Evolutionary conservation across 2,113 vertebrate species (phyloP).

Genomic region (Pogonocichla stellata): DNA sequence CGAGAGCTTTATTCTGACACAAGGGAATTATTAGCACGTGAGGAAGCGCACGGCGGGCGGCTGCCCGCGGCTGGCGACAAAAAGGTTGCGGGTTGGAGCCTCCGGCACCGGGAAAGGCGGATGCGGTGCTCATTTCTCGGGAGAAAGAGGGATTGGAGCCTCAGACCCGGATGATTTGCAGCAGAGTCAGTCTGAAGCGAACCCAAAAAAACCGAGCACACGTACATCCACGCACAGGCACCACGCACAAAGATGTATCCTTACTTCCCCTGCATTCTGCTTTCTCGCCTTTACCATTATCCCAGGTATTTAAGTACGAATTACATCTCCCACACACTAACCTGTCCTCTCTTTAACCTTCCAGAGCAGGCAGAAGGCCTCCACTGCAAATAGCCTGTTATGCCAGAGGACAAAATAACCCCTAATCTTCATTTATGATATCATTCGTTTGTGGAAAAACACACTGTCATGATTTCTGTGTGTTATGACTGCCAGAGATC

Average conservation of each 20-base stretch:
- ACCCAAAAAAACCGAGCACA: neutral
- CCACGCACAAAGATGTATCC: neutral
- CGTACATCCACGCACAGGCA: neutral
- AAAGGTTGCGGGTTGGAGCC: neutral
- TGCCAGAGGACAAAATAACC: neutral
- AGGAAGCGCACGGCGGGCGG: neutral
- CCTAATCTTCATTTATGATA: conserved; percentile 21
- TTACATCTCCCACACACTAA: conserved; percentile 43
- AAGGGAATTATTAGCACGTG: neutral
- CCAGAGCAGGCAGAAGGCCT: neutral
- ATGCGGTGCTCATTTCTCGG: neutral
- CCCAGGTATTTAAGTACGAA: neutral
- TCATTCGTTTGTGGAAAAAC: conserved; percentile 5
- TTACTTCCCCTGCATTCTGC: neutral
- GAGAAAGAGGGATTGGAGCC: neutral
- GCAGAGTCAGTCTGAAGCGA: neutral
- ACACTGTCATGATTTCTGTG: neutral
- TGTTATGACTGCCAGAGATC: conserved; percentile 14
- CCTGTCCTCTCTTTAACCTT: conserved; percentile 43
- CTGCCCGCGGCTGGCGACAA: neutral
- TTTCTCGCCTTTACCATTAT: neutral
- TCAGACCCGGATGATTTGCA: neutral
- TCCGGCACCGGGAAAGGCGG: neutral
- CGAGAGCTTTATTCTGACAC: conserved; percentile 15
- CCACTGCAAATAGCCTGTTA: neutral